Evolutionary conservation across 2,797 vertebrate genomes (phyloP).

Genomic region (Hemibagrus guttatus): DNA sequence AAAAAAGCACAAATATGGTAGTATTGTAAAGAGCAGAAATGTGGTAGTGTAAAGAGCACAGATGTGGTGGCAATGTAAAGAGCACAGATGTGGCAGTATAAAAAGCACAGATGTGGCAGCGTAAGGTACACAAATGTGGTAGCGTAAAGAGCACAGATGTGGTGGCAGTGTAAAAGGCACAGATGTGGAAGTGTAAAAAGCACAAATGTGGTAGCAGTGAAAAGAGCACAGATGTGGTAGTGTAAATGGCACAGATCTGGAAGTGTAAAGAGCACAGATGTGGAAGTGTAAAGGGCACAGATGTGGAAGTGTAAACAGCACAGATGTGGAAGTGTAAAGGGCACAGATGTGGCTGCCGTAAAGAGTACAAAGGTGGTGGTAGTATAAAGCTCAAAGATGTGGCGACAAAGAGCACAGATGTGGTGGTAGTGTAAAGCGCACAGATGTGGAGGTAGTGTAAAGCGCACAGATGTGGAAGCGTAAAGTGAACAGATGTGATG

Average conservation of each 20-base stretch:
- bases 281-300: too few relatives aligned
- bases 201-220: background rate
- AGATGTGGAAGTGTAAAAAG: background rate
- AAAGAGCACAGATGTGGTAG: too few relatives aligned
- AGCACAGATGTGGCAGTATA: background rate
- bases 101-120: background rate
- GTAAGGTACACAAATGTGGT: too few relatives aligned
- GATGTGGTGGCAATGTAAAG: background rate
- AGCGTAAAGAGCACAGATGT: too few relatives aligned
- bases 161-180: too few relatives aligned
- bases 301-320: too few relatives aligned
- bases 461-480: background rate
- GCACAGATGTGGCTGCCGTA: background rate
- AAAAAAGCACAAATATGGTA: too few relatives aligned
- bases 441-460: background rate
- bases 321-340: too few relatives aligned
- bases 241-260: background rate
- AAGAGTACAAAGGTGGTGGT: too few relatives aligned
- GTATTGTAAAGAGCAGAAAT: background rate
- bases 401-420: background rate
- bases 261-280: background rate
- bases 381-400: too few relatives aligned
- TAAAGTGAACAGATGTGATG: background rate
- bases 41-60: background rate
- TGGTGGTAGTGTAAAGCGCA: background rate